Evolutionary conservation across 2,113 vertebrate species (phyloP), one percentile per base, ranked within the genome.

Genomic region (Tretioscincus oriximinensis): DNA sequence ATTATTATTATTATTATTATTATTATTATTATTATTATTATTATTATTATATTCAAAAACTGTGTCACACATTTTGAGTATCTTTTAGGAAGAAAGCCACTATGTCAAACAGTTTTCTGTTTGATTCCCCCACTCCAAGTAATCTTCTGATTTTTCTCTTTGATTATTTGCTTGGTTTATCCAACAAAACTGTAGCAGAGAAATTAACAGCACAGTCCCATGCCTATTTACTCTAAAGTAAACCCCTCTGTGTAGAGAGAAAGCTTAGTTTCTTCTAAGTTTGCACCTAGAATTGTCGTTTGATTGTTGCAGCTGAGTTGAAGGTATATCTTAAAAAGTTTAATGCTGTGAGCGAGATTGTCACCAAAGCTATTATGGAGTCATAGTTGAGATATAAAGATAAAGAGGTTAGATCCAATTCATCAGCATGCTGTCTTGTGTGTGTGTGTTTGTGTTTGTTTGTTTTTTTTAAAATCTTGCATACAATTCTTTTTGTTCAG

Each of bases 281-380:
- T 41, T 47, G 35, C 61, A 41, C 61, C n/a, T 5, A 20, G 54
- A 3, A 61, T 63, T 63, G 22, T 11, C 24, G 22, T 21, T 14
- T 14, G 89, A 70, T 41, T 16, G 26, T 76, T 82, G 80, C 77
- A 82, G 9, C 77, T 20, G 77, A 7, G 1, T 58, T 51, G 29
- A 65, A 41, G 18, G 14, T 1, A 10, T 75, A 3, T 3, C 22
- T 83, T 81, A 49, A 66, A 82, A 81, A 88, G 84, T 87, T 80
- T 49, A 77, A 21, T 1, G 12, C 31, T 47, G 66, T 12, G 9
- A 10, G 21, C 47, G 58, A 67, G 28, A 26, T 4, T 12, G 47
- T 24, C 2, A 29, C 10, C 20, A 45, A 75, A 69, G 65, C 35
- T 31, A 9, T 69, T 69, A 22, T 28, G 45, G 14, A 61, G 54